These are phyloP conservation scores for Myotis findleyi DNA, from an alignment of 2,797 vertebrate species.

Conservation along the genomic window DNA sequence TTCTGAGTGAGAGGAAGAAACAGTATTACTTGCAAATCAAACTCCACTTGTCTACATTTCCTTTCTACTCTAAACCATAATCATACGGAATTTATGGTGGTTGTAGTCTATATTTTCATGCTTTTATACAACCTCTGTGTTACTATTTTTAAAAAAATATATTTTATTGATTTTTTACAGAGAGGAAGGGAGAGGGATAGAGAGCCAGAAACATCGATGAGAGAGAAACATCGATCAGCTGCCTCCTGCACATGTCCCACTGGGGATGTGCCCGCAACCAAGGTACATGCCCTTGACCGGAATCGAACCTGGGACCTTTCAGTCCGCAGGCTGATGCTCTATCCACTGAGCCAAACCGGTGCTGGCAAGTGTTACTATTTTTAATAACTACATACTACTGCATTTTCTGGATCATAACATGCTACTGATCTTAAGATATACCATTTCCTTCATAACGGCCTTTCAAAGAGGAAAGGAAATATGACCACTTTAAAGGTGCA, in stretches of 20 bases:
- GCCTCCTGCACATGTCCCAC: too few species aligned
- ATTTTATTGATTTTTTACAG: too few species aligned
- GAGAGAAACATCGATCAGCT: too few species aligned
- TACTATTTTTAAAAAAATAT: too few species aligned
- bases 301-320: too few species aligned
- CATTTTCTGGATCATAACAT: conserved; percentile 43
- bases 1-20: conserved; percentile 30
- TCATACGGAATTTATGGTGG: neutral
- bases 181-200: too few species aligned
- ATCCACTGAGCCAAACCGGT: too few species aligned
- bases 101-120: conserved; percentile 5
- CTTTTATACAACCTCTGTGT: neutral
- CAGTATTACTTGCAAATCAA: conserved; percentile 26
- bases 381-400: conserved; percentile 18
- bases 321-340: too few species aligned
- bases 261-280: too few species aligned
- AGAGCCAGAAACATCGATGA: too few species aligned
- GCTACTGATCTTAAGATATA: conserved; percentile 50
- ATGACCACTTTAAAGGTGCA: neutral
- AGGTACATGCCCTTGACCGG: too few species aligned
- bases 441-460: conserved; percentile 38
- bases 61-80: neutral
- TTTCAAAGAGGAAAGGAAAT: conserved; percentile 48
- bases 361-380: neutral
- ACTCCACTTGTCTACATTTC: neutral